A percentile compares a stretch with the other conserved stretches of the same genome.
phyloP scores from a whole-genome alignment of 2,888 invertebrate species.

The Drosophila melanosoma region DNA sequence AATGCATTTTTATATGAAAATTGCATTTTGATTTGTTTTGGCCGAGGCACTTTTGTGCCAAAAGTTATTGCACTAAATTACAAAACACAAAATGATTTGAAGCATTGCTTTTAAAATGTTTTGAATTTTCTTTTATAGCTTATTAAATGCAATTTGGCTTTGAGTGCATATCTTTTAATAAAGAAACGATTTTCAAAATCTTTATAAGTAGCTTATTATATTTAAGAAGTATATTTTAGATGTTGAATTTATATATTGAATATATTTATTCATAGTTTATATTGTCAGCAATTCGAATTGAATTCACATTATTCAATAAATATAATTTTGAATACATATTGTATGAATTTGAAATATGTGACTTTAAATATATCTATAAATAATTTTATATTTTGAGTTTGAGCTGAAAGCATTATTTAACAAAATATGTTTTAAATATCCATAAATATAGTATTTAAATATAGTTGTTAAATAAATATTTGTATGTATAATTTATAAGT shows the following conservation, averaged over 20 bases:
- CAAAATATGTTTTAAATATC: background rate
- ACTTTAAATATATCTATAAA: too few species aligned
- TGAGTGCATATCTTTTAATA: background rate
- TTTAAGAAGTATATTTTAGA: background rate
- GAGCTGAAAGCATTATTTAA: background rate
- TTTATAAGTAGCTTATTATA: background rate
- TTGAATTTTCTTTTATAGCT: background rate
- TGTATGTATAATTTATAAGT: too few species aligned
- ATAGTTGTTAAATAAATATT: too few species aligned
- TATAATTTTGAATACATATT: background rate
- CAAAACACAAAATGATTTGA: constrained; percentile 36
- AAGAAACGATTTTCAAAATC: background rate
- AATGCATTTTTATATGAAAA: constrained; percentile 64
- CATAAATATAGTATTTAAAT: too few species aligned
- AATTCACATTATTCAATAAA: background rate
- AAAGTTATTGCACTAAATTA: constrained; percentile 37
- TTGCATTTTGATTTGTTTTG: constrained; percentile 46
- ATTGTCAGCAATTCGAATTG: background rate
- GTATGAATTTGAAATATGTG: background rate
- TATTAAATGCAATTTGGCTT: background rate
- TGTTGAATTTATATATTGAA: background rate
- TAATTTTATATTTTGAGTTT: background rate
- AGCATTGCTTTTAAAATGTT: background rate
- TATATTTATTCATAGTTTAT: background rate
- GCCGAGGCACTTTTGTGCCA: constrained; percentile 33